Evolutionary conservation across 2,888 invertebrate species (phyloP), one percentile per base, ranked within the genome.

Genomic region (Tetranychus piercei): DNA sequence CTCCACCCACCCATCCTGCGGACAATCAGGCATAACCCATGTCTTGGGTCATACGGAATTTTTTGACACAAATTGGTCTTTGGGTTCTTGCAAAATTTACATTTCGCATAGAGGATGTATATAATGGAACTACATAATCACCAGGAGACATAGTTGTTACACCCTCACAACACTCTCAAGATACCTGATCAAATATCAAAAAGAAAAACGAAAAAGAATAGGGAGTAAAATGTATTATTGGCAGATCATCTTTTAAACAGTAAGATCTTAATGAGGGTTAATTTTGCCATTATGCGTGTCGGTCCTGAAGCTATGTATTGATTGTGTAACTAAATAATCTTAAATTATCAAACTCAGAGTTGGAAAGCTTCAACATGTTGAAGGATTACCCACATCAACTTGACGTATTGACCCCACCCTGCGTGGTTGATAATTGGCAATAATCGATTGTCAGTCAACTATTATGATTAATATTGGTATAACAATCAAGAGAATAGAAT

Each of bases 51-150:
- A 78, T 74, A 45, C 83, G n/a, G 81, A 75, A 99, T 92, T 83
- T 92, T 95, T 80, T 91, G 89, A 82, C 99, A 99, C 15, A 99
- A 85, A 85, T 99, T 99, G 0, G 99, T 99, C 83, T 97, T 97
- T 0, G 90, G 88, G 76, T 89, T 94, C 77, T 89, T 88, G 83
- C 99, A 99, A 83, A 93, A 99, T 82, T 96, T 94, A 84, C 99
- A 99, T 23, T 92, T 44, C 89, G 87, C 99, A 99, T 84, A 99
- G 96, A 0, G 99, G 97, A 76, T n/a, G 94, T 89, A 81, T 97
- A 99, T 44, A 95, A 83, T 0, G 97, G 96, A 77, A 99, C 88
- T n/a, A 99, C 99, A 84, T 94, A 93, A 83, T 99, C 97, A 74
- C 90, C 95, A 65, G 89, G 86, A 80, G 90, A 87, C 66, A 95